These are phyloP conservation scores for Meriones unguiculatus DNA, from an alignment of 2,113 vertebrate species.

Conservation along the genomic window DNA sequence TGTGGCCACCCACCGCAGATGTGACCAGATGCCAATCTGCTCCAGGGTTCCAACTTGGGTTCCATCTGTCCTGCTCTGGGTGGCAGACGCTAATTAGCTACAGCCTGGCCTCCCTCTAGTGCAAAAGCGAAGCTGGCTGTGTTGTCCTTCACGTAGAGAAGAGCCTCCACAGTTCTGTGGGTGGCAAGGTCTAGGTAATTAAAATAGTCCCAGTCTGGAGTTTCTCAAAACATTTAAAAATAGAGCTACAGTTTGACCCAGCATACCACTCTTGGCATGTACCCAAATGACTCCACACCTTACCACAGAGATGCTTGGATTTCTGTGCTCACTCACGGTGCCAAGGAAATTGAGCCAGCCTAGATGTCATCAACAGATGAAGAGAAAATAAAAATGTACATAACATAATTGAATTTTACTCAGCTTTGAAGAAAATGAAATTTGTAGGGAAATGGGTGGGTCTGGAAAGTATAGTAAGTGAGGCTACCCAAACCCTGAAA, in stretches of 20 bases:
- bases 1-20: background rate
- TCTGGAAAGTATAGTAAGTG: too few species aligned
- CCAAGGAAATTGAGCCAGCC: background rate
- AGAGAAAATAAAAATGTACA: background rate
- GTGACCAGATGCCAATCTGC: background rate
- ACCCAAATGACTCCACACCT: background rate
- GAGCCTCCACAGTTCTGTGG: background rate
- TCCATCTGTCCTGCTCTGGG: background rate
- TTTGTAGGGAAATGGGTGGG: background rate
- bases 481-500: too few species aligned
- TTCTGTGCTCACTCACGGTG: background rate
- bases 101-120: background rate
- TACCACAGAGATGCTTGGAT: too few species aligned
- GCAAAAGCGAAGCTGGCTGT: background rate
- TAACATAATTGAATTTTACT: background rate
- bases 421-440: background rate
- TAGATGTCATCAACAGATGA: background rate
- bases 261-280: background rate
- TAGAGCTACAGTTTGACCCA: background rate
- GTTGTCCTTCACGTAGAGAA: background rate
- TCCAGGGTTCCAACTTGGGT: accelerated
- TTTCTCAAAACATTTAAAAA: background rate
- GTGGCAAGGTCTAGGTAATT: background rate
- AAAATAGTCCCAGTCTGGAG: background rate
- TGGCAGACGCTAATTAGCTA: background rate